Evolutionary conservation across 2,797 vertebrate genomes (phyloP).

Genomic region (Zalophus californianus): DNA sequence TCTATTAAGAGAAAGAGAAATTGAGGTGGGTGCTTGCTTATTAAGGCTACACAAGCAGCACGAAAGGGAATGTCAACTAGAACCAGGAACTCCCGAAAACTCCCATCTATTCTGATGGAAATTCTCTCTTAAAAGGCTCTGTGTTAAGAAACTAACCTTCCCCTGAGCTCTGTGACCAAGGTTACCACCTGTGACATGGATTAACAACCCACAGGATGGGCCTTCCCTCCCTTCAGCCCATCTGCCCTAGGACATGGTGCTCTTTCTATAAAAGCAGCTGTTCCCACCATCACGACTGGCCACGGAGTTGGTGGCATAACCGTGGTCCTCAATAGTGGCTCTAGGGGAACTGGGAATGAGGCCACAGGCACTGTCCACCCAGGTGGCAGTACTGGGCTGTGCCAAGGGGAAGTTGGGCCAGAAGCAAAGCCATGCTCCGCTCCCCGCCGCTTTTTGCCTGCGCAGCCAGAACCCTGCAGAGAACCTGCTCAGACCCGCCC

Average conservation of each 20-base stretch:
- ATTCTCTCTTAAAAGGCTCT: background rate
- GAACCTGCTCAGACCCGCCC: background rate
- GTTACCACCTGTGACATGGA: conserved; percentile 62
- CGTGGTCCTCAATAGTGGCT: background rate
- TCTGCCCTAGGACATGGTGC: background rate
- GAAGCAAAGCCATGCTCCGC: background rate
- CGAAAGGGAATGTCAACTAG: background rate
- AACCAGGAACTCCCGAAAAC: background rate
- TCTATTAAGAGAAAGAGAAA: conserved; percentile 11
- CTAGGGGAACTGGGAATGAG: background rate
- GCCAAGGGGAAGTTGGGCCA: background rate
- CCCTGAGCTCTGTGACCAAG: background rate
- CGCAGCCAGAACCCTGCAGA: conserved; percentile 57
- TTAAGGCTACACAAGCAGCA: background rate
- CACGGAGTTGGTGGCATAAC: conserved; percentile 29
- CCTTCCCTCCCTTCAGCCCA: background rate
- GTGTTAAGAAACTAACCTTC: background rate
- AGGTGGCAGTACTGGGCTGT: conserved; percentile 17
- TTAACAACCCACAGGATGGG: background rate
- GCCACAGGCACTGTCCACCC: background rate
- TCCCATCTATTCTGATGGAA: background rate
- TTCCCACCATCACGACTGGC: background rate
- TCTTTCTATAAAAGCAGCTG: conserved; percentile 46
- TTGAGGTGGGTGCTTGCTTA: conserved; percentile 8
- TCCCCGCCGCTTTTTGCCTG: background rate